Evolutionary conservation across 2,888 invertebrate genomes (phyloP).

Genomic region (Digitonthophagus gazella): DNA sequence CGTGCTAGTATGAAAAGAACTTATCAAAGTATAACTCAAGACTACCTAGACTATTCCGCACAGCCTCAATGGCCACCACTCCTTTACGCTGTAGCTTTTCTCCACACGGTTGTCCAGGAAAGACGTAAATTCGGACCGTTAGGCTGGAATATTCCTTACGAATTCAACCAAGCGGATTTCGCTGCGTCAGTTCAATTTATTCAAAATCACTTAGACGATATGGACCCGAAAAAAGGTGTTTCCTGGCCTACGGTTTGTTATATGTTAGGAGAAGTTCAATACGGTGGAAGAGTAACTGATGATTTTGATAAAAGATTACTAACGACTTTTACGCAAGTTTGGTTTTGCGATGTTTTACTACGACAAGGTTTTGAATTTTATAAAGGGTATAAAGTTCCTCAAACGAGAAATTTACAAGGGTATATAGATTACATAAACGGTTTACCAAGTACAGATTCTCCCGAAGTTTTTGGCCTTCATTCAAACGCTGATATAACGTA

Average conservation of each 20-base stretch:
- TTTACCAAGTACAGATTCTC: constrained; percentile 82
- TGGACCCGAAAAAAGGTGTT: constrained; percentile 95
- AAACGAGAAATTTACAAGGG: constrained; percentile 72
- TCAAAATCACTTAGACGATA: constrained; percentile 94
- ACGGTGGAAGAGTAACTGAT: constrained; percentile 87
- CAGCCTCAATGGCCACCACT: constrained; percentile 92
- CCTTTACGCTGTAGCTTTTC: constrained; percentile 89
- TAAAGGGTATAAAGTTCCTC: constrained; percentile 88
- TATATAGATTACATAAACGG: constrained; percentile 86
- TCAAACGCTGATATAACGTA: constrained; percentile 96
- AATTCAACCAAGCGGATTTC: constrained; percentile 96
- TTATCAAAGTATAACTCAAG: constrained; percentile 86
- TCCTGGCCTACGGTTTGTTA: constrained; percentile 97
- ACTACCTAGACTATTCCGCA: constrained; percentile 87
- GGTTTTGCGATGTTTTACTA: constrained; percentile 91
- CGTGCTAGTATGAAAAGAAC: constrained; percentile 91
- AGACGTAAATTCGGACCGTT: constrained; percentile 93
- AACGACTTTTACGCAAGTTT: constrained; percentile 88
- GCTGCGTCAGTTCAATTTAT: constrained; percentile 94
- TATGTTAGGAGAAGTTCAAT: constrained; percentile 91
- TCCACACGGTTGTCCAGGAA: constrained; percentile 94
- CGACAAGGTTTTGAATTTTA: constrained; percentile 90
- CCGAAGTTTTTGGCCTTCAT: constrained; percentile 96
- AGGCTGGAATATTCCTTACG: constrained; percentile 92
- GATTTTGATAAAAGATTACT: constrained; percentile 93